Evolutionary conservation across 2,797 vertebrate genomes (phyloP).

Genomic region (Martes flavigula): DNA sequence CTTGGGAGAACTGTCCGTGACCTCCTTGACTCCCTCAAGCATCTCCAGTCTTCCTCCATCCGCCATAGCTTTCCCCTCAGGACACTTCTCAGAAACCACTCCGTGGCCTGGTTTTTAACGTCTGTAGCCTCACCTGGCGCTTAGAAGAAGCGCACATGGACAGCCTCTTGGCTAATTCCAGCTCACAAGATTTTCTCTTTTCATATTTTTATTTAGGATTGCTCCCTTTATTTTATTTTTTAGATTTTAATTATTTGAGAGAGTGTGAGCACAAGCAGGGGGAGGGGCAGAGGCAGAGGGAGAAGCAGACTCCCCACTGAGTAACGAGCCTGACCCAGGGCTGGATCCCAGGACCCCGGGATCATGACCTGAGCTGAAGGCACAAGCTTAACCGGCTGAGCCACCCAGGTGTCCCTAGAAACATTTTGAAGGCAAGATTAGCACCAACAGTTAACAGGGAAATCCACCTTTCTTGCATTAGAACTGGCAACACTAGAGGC

Average conservation of each 20-base stretch:
- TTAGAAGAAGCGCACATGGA: background rate
- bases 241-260: background rate
- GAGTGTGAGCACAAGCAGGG: background rate
- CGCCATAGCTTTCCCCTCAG: background rate
- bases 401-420: background rate
- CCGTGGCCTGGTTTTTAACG: background rate
- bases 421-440: background rate
- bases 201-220: background rate
- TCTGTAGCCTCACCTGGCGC: background rate
- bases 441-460: background rate
- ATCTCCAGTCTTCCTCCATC: background rate
- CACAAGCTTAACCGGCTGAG: background rate
- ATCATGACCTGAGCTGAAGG: background rate
- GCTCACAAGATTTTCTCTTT: background rate
- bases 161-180: background rate
- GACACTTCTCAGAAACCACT: background rate
- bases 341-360: background rate
- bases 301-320: background rate
- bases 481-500: background rate
- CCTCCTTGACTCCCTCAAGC: background rate
- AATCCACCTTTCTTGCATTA: background rate
- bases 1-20: background rate
- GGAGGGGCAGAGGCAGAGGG: background rate
- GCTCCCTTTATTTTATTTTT: background rate
- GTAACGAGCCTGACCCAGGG: accelerated